A percentile compares a stretch with the other conserved stretches of the same genome.
These are phyloP conservation scores for Lates calcarifer DNA, from an alignment of 2,113 vertebrate species.

Conservation along the genomic window DNA sequence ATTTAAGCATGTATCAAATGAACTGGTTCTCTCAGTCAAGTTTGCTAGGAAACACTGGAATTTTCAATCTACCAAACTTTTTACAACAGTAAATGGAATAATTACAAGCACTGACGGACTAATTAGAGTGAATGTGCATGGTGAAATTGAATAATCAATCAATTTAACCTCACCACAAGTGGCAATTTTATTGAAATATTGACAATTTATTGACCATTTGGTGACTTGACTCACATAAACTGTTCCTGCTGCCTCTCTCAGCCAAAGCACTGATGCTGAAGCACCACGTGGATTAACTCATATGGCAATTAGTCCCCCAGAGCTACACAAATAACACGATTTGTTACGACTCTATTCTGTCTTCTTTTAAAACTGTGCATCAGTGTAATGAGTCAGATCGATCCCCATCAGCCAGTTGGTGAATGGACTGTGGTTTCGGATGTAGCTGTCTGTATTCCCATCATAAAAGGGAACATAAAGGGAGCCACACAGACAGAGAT, in stretches of 20 bases:
- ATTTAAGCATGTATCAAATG: too few relatives aligned
- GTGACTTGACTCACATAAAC: neutral
- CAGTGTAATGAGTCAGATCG: conserved; percentile 6
- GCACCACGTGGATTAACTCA: neutral
- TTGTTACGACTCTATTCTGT: neutral
- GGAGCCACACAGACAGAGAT: conserved; percentile 18
- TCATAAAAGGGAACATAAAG: conserved; percentile 40
- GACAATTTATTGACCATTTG: conserved; percentile 10
- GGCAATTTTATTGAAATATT: conserved; percentile 21
- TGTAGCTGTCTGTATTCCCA: conserved; percentile 1
- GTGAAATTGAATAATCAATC: conserved; percentile 22
- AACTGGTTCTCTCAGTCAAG: too few relatives aligned
- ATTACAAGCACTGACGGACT: too few relatives aligned
- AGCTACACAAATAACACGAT: neutral
- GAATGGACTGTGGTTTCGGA: conserved; percentile 18
- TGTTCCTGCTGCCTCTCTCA: neutral
- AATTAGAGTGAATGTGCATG: too few relatives aligned
- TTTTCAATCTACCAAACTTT: neutral
- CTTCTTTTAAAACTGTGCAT: conserved; percentile 28
- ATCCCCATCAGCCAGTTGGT: conserved; percentile 23
- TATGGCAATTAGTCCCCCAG: conserved; percentile 6
- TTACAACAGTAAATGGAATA: neutral
- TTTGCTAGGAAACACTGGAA: too few relatives aligned
- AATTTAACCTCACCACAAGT: conserved; percentile 9
- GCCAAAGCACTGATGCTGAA: conserved; percentile 3